Conservation (phyloP, 1,140 invertebrate species). For the Liolophura sinensis region DNA sequence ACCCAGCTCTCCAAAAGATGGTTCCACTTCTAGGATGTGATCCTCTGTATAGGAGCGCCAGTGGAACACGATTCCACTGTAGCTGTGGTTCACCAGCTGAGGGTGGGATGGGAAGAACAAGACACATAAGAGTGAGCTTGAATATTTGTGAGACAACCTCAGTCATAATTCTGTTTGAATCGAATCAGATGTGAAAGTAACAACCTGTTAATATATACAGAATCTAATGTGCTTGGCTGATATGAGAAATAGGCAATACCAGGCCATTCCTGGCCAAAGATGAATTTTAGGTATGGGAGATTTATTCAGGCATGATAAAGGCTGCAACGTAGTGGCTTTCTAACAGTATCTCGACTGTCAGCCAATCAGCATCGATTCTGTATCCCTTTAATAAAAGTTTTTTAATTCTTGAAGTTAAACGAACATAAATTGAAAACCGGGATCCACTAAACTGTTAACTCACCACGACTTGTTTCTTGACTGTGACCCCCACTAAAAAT, state of each 20-base stretch:
- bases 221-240: too few relatives aligned
- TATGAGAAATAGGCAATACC: too few relatives aligned
- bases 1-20: slow-evolving; percentile 58
- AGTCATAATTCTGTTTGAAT: not conserved
- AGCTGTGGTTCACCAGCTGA: slow-evolving; percentile 57
- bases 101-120: slow-evolving; percentile 6
- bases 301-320: too few relatives aligned
- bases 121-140: not conserved
- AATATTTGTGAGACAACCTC: too few relatives aligned
- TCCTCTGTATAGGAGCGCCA: slow-evolving; percentile 48
- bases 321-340: too few relatives aligned
- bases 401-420: too few relatives aligned
- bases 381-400: too few relatives aligned
- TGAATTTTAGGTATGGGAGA: too few relatives aligned
- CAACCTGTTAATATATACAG: not conserved
- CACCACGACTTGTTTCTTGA: slow-evolving; percentile 53
- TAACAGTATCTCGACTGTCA: too few relatives aligned
- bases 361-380: too few relatives aligned
- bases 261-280: too few relatives aligned
- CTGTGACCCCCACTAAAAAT: slow-evolving; percentile 44
- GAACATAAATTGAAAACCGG: too few relatives aligned
- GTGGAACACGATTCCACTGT: slow-evolving; percentile 52
- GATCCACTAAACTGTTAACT: slow-evolving; percentile 17
- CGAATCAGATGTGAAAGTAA: not conserved
- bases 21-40: slow-evolving; percentile 54